Base-by-base conservation (phyloP, 1,140 invertebrate genomes). In the Phenacoccus solenopsis region DNA sequence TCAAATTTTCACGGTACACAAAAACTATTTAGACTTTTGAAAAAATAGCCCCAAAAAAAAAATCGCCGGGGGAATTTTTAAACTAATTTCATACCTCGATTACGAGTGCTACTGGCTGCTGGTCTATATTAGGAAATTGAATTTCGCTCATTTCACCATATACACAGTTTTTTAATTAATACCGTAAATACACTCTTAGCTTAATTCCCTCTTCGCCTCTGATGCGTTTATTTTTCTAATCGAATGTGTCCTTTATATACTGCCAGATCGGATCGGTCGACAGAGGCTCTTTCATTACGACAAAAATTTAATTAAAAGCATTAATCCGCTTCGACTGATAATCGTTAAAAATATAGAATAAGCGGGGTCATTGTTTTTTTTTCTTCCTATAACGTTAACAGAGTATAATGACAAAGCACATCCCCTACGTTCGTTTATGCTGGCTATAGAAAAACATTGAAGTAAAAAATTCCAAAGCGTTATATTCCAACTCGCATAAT, bases 291-390 rank as follows among this genome's bases (percentile, higher is more conserved):
- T 49, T 49, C n/a, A n/a, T n/a, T 49, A 49, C 38, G 38, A 16
- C 16, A n/a, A 49, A 49, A 49, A 49, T 49, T 49, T 49, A 49
- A 49, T 49, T 49, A 49, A 49, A 49, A 49, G 38, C 38, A 49
- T 49, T 49, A 49, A 49, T 49, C 38, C 38, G 38, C 38, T 49
- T 49, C 38, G 38, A 49, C 38, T 49, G 38, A 49, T 49, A 49
- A 49, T 49, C 20, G 38, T 49, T 49, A 49, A 49, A 49, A 49
- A 49, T n/a, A n/a, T n/a, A 49, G 38, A 49, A 49, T 49, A 49
- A 16, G 38, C 20, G 38, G 13, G 30, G 13, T 32, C 30, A n/a
- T 49, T n/a, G 13, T 49, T 49, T 49, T 49, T 49, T 49, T 32
- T 13, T 7, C 5, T 32, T 32, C 20, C 20, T 49, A 49, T 49